A percentile compares a stretch with the other conserved stretches of the same genome.
Conservation (phyloP, 1,140 invertebrate genomes). For the Caenorhabditis latens region DNA sequence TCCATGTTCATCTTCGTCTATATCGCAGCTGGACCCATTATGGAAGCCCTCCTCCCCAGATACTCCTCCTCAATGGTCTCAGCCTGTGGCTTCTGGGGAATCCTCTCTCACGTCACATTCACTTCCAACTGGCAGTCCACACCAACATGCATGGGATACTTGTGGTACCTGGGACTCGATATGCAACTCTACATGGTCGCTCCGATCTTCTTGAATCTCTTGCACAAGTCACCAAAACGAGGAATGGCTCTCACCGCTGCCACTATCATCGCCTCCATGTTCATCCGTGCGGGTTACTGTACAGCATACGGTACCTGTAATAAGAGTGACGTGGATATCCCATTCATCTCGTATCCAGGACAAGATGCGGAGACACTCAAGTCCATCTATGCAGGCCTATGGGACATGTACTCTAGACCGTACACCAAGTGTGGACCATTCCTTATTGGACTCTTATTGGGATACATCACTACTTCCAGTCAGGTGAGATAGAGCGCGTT, state of each 20-base stretch:
- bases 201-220: slow-evolving; percentile 71
- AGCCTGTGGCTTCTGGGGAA: slow-evolving; percentile 68
- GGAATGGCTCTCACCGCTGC: slow-evolving; percentile 63
- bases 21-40: slow-evolving; percentile 70
- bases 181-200: slow-evolving; percentile 76
- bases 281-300: slow-evolving; percentile 72
- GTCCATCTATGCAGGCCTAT: slow-evolving; percentile 71
- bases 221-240: slow-evolving; percentile 61
- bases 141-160: slow-evolving; percentile 76
- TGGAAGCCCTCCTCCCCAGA: slow-evolving; percentile 68
- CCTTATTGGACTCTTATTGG: slow-evolving; percentile 73
- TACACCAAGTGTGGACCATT: slow-evolving; percentile 76
- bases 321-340: slow-evolving; percentile 76
- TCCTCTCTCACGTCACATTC: slow-evolving; percentile 72
- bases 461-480: slow-evolving; percentile 45
- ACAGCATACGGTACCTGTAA: slow-evolving; percentile 74
- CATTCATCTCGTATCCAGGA: slow-evolving; percentile 75
- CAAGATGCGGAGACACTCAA: slow-evolving; percentile 52
- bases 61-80: slow-evolving; percentile 73
- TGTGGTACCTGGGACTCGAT: slow-evolving; percentile 76
- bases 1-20: slow-evolving; percentile 70
- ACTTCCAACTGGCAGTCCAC: slow-evolving; percentile 71
- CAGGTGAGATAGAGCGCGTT: not conserved
- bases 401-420: slow-evolving; percentile 76
- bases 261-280: slow-evolving; percentile 65